Evolutionary conservation across 2,113 vertebrate species (phyloP).

Genomic region (Tapirus terrestris): DNA sequence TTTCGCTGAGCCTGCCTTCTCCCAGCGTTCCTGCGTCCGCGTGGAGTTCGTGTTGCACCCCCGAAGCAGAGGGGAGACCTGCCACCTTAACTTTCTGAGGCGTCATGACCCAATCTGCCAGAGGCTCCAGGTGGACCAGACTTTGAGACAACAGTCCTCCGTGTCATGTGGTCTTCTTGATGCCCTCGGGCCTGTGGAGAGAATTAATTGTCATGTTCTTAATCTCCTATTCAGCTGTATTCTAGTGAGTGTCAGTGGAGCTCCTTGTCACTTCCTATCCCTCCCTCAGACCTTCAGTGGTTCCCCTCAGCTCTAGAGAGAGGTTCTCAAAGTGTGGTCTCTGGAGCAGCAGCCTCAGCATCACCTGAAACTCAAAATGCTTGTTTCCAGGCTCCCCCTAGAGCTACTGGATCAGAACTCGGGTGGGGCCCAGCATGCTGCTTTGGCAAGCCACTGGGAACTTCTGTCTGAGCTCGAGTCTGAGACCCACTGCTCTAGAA

Average conservation of each 20-base stretch:
- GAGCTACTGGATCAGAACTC: not conserved
- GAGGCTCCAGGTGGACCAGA: not conserved
- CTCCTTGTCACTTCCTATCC: not conserved
- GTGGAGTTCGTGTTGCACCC: rapidly evolving
- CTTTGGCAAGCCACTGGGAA: not conserved
- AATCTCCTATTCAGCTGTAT: not conserved
- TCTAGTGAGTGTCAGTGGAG: not conserved
- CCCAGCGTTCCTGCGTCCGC: not conserved
- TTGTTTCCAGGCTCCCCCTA: not conserved
- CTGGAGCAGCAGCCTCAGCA: not conserved
- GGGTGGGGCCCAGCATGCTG: not conserved
- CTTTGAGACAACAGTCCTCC: not conserved
- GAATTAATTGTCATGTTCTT: rapidly evolving
- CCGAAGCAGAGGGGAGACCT: not conserved
- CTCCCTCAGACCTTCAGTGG: not conserved
- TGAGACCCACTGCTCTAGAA: not conserved
- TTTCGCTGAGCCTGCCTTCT: not conserved
- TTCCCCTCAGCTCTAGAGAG: not conserved
- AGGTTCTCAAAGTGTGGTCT: not conserved
- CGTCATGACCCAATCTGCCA: not conserved
- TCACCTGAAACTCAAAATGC: not conserved
- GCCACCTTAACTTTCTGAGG: not conserved
- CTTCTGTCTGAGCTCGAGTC: not conserved
- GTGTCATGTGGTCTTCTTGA: not conserved
- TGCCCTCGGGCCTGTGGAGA: not conserved